Percentiles rank a stretch among this genome's conserved stretches.
Evolutionary conservation across 2,888 invertebrate species (phyloP).

Genomic region (Mesorhabditis belari): DNA sequence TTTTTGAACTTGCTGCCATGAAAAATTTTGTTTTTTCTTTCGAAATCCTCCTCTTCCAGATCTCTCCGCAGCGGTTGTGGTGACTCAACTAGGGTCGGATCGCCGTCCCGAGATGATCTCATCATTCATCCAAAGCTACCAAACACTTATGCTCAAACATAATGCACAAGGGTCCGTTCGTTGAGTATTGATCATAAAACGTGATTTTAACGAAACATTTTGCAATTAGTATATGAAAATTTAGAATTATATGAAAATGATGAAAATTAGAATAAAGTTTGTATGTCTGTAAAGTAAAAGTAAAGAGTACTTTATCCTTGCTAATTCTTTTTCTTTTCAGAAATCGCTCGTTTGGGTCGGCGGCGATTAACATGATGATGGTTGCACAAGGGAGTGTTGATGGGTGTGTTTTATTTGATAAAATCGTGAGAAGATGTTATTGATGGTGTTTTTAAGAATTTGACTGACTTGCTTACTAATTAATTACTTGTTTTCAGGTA

Average conservation of each 20-base stretch:
- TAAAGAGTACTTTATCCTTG: too few species aligned
- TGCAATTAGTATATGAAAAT: background rate
- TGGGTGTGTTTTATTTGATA: constrained; percentile 7
- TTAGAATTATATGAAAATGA: background rate
- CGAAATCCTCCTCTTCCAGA: constrained; percentile 23
- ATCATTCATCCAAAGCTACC: constrained; percentile 41
- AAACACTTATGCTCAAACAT: constrained; percentile 38
- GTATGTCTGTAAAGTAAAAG: background rate
- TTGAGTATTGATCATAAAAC: background rate
- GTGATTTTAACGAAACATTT: too few species aligned
- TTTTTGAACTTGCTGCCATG: too few species aligned
- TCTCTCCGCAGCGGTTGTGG: constrained; percentile 35
- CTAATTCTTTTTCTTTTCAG: constrained; percentile 56
- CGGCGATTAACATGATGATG: constrained; percentile 86
- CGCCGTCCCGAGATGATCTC: constrained; percentile 33
- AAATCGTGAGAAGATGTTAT: background rate
- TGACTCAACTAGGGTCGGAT: constrained; percentile 43
- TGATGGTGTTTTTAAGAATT: background rate
- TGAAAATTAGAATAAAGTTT: background rate
- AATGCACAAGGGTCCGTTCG: constrained; percentile 43
- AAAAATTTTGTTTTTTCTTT: too few species aligned
- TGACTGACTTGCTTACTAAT: background rate
- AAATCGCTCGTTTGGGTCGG: constrained; percentile 78
- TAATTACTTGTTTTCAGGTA: constrained; percentile 58
- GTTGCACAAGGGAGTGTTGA: constrained; percentile 70